Conservation (phyloP, 2,888 invertebrate genomes). For the Coremacera marginata region DNA sequence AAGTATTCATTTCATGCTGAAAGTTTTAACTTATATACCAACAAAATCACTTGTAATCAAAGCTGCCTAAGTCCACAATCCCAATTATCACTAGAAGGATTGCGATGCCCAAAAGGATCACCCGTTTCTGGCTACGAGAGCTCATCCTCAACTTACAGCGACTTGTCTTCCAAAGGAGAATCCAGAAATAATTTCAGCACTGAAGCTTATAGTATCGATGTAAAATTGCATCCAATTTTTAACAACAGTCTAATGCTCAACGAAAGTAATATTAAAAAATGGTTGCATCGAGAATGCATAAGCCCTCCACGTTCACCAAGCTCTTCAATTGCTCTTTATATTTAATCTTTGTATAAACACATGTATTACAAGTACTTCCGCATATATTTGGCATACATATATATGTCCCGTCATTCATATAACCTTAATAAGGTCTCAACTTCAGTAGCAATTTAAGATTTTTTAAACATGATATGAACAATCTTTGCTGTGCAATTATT, state of each 20-base stretch:
- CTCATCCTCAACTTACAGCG: slow-evolving; percentile 68
- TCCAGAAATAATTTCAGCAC: slow-evolving; percentile 44
- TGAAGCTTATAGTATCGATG: slow-evolving; percentile 70
- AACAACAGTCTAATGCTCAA: slow-evolving; percentile 70
- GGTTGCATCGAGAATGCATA: slow-evolving; percentile 71
- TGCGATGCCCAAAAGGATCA: slow-evolving; percentile 69
- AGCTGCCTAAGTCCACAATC: slow-evolving; percentile 57
- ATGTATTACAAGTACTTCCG: not conserved
- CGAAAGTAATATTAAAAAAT: slow-evolving; percentile 71
- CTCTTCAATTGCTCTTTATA: slow-evolving; percentile 55
- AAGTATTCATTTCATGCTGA: slow-evolving; percentile 60
- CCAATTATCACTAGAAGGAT: slow-evolving; percentile 63
- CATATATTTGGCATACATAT: too few species aligned
- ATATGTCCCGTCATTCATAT: too few species aligned
- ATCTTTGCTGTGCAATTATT: not conserved
- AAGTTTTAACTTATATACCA: slow-evolving; percentile 60
- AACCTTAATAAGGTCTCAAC: too few species aligned
- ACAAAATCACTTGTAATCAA: slow-evolving; percentile 46
- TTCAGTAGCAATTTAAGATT: too few species aligned
- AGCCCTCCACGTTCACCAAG: slow-evolving; percentile 46
- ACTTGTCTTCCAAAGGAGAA: slow-evolving; percentile 56
- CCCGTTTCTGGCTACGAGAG: slow-evolving; percentile 69
- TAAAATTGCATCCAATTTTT: slow-evolving; percentile 73
- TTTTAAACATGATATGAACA: too few species aligned
- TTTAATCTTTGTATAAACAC: slow-evolving; percentile 41